A percentile compares a stretch with the other conserved stretches of the same genome.
These are phyloP conservation scores for Geodia barretti DNA, from an alignment of 37 sponge, comb jelly and placozoan genomes.

Conservation along the genomic window DNA sequence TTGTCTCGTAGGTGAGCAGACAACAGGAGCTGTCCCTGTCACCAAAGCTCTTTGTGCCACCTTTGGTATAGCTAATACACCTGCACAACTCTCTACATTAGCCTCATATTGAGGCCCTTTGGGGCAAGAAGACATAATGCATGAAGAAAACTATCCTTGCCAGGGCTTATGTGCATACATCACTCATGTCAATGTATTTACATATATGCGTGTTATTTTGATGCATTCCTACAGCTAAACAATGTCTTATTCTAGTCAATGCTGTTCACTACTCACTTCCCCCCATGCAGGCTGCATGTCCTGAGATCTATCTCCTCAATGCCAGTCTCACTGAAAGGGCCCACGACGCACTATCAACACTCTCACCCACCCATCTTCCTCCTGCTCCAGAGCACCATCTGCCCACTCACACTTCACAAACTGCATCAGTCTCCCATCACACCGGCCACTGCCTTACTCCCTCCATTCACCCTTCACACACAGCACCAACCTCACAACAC, in stretches of 20 bases:
- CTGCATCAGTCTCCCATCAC: background rate
- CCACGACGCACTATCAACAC: background rate
- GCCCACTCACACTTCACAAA: background rate
- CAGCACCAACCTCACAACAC: background rate
- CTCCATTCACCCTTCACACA: background rate
- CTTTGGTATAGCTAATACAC: too few relatives aligned
- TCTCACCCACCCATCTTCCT: too few relatives aligned
- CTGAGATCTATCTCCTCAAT: constrained; percentile 59
- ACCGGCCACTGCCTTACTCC: too few relatives aligned
- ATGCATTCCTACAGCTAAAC: too few relatives aligned
- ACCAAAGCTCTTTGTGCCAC: constrained; percentile 41
- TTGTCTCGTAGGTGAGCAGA: constrained; percentile 31
- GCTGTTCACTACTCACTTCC: background rate
- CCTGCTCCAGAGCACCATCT: too few relatives aligned
- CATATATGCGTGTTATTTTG: too few relatives aligned
- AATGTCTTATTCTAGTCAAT: background rate
- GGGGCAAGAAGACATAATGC: too few relatives aligned
- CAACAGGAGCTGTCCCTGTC: constrained; percentile 50
- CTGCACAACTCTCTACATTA: too few relatives aligned
- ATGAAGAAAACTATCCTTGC: too few relatives aligned
- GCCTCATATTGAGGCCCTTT: too few relatives aligned
- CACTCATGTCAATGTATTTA: too few relatives aligned
- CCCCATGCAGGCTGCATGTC: constrained; percentile 23
- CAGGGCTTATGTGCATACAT: too few relatives aligned
- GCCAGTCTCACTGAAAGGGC: background rate